phyloP scores from a whole-genome alignment of 2,888 invertebrate genomes.

The Galeruca laticollis region DNA sequence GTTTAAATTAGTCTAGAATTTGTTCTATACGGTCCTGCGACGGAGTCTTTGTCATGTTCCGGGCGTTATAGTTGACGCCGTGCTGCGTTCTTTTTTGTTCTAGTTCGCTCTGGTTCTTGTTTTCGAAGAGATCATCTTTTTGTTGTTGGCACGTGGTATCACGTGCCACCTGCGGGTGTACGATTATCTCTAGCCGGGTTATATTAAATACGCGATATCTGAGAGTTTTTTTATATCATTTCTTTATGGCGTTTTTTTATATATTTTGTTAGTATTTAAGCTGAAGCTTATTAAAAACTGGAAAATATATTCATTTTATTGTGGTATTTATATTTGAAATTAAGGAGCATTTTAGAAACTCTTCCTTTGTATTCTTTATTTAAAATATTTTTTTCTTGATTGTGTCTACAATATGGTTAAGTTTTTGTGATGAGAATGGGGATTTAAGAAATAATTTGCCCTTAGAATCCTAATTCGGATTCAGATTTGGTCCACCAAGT shows the following conservation, averaged over 20 bases:
- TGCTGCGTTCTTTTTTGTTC: slow-evolving; percentile 39
- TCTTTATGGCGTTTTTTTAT: background rate
- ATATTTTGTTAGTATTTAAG: background rate
- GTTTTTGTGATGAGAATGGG: too few relatives aligned
- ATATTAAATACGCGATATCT: slow-evolving; percentile 21
- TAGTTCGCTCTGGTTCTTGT: slow-evolving; percentile 55
- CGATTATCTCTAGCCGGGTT: slow-evolving; percentile 14
- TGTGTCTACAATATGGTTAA: too few relatives aligned
- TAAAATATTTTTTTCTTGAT: too few relatives aligned
- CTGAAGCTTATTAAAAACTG: background rate
- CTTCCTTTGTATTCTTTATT: too few relatives aligned
- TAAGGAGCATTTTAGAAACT: too few relatives aligned
- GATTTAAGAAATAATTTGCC: too few relatives aligned
- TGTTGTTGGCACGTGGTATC: slow-evolving; percentile 57
- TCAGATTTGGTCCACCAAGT: too few relatives aligned
- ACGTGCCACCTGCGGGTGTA: slow-evolving; percentile 56
- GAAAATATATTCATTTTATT: too few relatives aligned
- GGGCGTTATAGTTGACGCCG: slow-evolving; percentile 35
- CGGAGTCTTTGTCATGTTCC: background rate
- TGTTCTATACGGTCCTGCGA: slow-evolving; percentile 5
- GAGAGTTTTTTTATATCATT: slow-evolving; percentile 23
- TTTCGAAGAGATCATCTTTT: slow-evolving; percentile 54
- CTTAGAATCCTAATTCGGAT: too few relatives aligned
- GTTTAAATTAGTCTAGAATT: background rate
- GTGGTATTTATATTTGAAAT: too few relatives aligned